Base-by-base conservation (phyloP, 2,797 vertebrate genomes). In the Cyprinodon diabolis region DNA sequence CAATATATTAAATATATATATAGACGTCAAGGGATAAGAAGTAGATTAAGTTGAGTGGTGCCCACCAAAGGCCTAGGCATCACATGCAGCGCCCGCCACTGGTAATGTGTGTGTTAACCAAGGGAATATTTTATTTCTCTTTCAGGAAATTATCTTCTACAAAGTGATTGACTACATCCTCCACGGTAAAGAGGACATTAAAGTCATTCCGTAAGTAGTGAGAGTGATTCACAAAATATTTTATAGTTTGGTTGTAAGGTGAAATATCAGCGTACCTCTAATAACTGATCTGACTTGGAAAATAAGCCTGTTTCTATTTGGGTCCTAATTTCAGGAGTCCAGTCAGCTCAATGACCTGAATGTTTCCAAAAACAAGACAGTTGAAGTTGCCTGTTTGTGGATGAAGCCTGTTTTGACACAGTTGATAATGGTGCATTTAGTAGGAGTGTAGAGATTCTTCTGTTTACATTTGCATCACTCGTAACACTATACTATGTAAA, bases 111-210 rank as follows among this genome's bases (percentile, higher is more conserved):
- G 30, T 30, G 30, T 30, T 30, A 30, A 30, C 30, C 30, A 30
- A 30, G 30, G 2, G 30, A 30, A 30, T 30, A 30, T 30, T 30
- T 30, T 1, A 30, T 30, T 30, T 30, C 30, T 30, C 30, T 30
- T 30, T n/a, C 87, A 99, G 98, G 98, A 99, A 92, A 94, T 99
- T 1, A 90, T 87, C 74, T 99, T 99, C 94, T 98, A 99, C 94
- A 99, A 99, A 91, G 93, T 98, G 56, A 97, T 99, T 65, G 98
- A 99, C 86, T 99, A 99, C 72, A 97, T 98, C 76, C 91, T 99
- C 74, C 98, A 99, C 0, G 97, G 97, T 86, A 99, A 98, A 91
- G 98, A 99, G 86, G 97, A 98, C 54, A 98, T 99, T 88, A 99
- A 98, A 95, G 98, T 99, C 70, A 99, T 99, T 77, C 97, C 97